Evolutionary conservation across 1,140 invertebrate genomes (phyloP), one percentile per base, ranked within the genome.

Genomic region (Lethrus apterus): DNA sequence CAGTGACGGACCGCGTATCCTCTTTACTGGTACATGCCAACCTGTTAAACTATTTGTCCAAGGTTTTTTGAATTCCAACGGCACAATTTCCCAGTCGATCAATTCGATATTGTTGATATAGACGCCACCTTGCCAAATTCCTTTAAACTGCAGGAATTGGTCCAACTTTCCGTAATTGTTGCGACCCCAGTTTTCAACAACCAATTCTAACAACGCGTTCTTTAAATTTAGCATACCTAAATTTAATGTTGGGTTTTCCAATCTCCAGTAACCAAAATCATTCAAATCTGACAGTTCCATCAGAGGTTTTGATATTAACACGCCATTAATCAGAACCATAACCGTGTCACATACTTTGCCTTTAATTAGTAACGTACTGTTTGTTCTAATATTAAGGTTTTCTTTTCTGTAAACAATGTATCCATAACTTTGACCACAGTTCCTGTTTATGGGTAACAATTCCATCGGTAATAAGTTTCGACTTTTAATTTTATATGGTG

Each of bases 131-230:
- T 65, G 51, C 42, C 67, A 62, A 10, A 71, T 40, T 50, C 75
- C 75, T 63, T 75, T 76, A 19, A 57, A 52, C 46, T 74, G 64
- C 14, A 64, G 46, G 48, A 67, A 67, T 46, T 65, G 60, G 4
- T 60, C 38, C 4, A 70, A 62, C 2, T 43, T 19, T 2, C 74
- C 74, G 62, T 65, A 79, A 57, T 79, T 79, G 11, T 72, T 70
- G 38, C 78, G 57, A 0, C 74, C 77, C 44, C 71, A 66, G 57
- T 81, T 79, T 56, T 80, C 77, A 1, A 80, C 76, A 2, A 81
- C 42, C 21, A 80, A 62, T 46, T 79, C 74, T 15, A 79, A 47
- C 5, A 62, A 67, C 11, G 61, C 62, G 36, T 44, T 32, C 48
- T 50, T 29, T 3, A 54, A 30, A 11, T 38, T 35, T 9, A 57